Percentiles rank a stretch among this genome's conserved stretches.
phyloP scores from a whole-genome alignment of 2,888 invertebrate species.

The Liodrosophila aerea region DNA sequence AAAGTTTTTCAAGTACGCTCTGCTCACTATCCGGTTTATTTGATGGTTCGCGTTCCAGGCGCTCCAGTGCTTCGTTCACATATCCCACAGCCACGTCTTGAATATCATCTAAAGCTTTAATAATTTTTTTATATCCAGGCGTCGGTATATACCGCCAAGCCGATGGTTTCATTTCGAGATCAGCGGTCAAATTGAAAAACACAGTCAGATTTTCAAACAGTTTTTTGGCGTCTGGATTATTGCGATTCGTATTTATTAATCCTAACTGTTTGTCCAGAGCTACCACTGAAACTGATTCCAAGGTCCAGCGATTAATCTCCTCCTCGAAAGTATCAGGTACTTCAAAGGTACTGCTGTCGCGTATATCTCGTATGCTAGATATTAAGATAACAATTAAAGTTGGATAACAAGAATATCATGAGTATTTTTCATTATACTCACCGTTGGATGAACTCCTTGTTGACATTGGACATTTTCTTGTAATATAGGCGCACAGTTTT shows the following conservation, averaged over 20 bases:
- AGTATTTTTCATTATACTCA: no score
- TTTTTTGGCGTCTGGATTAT: slow-evolving; percentile 55
- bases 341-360: slow-evolving; percentile 74
- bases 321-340: slow-evolving; percentile 83
- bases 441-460: slow-evolving; percentile 68
- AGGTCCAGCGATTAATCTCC: slow-evolving; percentile 84
- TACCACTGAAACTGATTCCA: slow-evolving; percentile 84
- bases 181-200: slow-evolving; percentile 33
- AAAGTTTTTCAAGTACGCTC: slow-evolving; percentile 86
- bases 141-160: slow-evolving; percentile 53
- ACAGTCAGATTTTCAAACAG: slow-evolving; percentile 47
- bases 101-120: slow-evolving; percentile 64
- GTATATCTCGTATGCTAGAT: no score
- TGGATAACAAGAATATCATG: no score
- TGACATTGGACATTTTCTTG: slow-evolving; percentile 83
- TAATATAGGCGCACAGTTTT: slow-evolving; percentile 83
- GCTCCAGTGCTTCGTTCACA: slow-evolving; percentile 78
- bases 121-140: slow-evolving; percentile 44
- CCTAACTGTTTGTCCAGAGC: slow-evolving; percentile 81
- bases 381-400: no score
- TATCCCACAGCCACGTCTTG: slow-evolving; percentile 70
- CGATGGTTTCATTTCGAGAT: slow-evolving; percentile 51
- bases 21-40: slow-evolving; percentile 68
- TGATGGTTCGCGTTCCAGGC: slow-evolving; percentile 48
- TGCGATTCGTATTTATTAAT: slow-evolving; percentile 53